Conservation (phyloP, 2,888 invertebrate genomes). For the Adelphocoris suturalis region DNA sequence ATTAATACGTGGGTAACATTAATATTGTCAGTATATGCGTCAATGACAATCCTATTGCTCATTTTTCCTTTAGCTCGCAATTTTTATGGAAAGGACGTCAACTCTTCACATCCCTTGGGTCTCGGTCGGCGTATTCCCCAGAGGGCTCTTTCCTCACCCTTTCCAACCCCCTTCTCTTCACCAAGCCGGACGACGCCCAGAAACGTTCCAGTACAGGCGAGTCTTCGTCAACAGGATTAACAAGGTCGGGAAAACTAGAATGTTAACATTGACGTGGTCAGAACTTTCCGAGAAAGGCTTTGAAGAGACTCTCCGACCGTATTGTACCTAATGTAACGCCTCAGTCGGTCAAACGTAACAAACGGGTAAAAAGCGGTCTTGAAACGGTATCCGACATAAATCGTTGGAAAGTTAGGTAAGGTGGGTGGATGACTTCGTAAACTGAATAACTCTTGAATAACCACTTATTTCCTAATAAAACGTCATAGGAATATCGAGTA, state of each 20-base stretch:
- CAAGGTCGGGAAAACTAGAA: conserved; percentile 29
- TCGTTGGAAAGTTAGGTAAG: neutral
- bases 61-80: too few species aligned
- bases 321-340: conserved; percentile 27
- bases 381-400: neutral
- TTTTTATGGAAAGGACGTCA: too few species aligned
- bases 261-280: neutral
- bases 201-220: neutral
- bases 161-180: neutral
- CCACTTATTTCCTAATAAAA: too few species aligned
- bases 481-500: too few species aligned
- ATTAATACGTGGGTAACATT: too few species aligned
- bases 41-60: too few species aligned
- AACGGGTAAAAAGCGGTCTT: neutral
- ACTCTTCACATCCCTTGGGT: too few species aligned
- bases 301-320: neutral
- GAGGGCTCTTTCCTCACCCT: conserved; percentile 25
- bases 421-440: too few species aligned
- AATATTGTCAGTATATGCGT: too few species aligned
- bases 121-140: neutral
- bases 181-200: neutral
- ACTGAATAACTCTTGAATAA: too few species aligned
- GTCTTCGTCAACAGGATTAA: conserved; percentile 14
- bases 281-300: neutral
- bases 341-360: neutral